phyloP scores from a whole-genome alignment of 2,113 vertebrate species.

The Thymallus thymallus region DNA sequence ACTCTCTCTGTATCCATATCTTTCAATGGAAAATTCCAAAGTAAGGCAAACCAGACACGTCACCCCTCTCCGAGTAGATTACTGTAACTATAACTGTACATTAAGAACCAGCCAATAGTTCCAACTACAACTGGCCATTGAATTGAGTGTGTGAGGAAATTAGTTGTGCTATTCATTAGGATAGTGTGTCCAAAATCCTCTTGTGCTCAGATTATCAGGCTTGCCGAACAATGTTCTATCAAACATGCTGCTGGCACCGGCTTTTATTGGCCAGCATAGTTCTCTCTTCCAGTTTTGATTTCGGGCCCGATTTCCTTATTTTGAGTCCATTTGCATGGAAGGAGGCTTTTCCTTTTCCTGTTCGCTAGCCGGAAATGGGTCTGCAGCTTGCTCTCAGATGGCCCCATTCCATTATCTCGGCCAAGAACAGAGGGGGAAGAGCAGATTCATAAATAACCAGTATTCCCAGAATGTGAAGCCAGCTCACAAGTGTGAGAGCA shows the following conservation, averaged over 20 bases:
- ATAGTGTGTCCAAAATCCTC: neutral
- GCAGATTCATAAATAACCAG: too few relatives aligned
- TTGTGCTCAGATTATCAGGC: neutral
- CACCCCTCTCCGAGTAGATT: neutral
- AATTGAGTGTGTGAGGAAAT: neutral
- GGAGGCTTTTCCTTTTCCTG: conserved; percentile 51
- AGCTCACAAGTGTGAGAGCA: neutral
- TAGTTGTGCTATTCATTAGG: neutral
- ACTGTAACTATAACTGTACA: neutral
- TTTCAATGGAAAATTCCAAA: conserved; percentile 41
- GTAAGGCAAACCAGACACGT: conserved; percentile 14
- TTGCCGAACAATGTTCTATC: neutral
- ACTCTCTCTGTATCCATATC: conserved; percentile 18
- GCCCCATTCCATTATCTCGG: too few relatives aligned
- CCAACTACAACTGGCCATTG: neutral
- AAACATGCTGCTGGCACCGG: neutral
- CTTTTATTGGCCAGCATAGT: neutral
- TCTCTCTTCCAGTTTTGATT: neutral
- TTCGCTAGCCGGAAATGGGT: conserved; percentile 41
- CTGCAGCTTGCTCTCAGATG: too few relatives aligned
- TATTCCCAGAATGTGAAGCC: too few relatives aligned
- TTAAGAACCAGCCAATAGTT: neutral
- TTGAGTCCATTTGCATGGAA: conserved; percentile 13
- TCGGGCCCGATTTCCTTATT: conserved; percentile 5
- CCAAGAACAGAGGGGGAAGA: too few relatives aligned